A percentile compares a stretch with the other conserved stretches of the same genome.
Conservation (phyloP, 37 sponge, comb jelly and placozoan genomes). For the Amphimedon queenslandica region DNA sequence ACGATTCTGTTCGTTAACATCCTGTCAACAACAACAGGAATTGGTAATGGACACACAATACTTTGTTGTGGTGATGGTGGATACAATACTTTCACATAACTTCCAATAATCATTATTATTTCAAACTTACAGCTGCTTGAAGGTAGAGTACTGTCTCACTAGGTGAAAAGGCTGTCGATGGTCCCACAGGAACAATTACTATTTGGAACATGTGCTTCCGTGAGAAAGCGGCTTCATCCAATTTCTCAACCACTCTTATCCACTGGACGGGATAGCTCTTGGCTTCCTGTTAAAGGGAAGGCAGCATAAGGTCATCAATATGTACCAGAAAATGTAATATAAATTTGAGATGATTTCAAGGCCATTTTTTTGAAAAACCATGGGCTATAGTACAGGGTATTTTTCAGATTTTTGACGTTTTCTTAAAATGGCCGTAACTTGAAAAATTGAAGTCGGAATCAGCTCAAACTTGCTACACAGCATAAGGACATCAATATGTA, state of each 20-base stretch:
- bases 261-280: constrained; percentile 69
- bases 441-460: too few relatives aligned
- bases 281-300: constrained; percentile 32
- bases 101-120: too few relatives aligned
- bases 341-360: too few relatives aligned
- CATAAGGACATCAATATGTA: too few relatives aligned
- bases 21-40: constrained; percentile 19
- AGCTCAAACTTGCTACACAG: too few relatives aligned
- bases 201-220: constrained; percentile 88
- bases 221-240: constrained; percentile 80
- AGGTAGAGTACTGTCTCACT: constrained; percentile 49
- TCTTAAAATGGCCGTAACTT: too few relatives aligned
- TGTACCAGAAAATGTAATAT: too few relatives aligned
- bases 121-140: constrained; percentile 65
- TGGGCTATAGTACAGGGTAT: too few relatives aligned
- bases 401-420: too few relatives aligned
- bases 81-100: not conserved
- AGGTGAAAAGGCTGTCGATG: constrained; percentile 3
- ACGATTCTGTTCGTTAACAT: constrained; percentile 90
- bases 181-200: constrained; percentile 32
- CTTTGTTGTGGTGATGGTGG: not conserved
- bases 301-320: not conserved
- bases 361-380: too few relatives aligned
- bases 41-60: not conserved
- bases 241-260: constrained; percentile 79